A percentile compares a stretch with the other conserved stretches of the same genome.
Evolutionary conservation across 1,140 invertebrate species (phyloP).

Genomic region (Sweltsa coloradensis): DNA sequence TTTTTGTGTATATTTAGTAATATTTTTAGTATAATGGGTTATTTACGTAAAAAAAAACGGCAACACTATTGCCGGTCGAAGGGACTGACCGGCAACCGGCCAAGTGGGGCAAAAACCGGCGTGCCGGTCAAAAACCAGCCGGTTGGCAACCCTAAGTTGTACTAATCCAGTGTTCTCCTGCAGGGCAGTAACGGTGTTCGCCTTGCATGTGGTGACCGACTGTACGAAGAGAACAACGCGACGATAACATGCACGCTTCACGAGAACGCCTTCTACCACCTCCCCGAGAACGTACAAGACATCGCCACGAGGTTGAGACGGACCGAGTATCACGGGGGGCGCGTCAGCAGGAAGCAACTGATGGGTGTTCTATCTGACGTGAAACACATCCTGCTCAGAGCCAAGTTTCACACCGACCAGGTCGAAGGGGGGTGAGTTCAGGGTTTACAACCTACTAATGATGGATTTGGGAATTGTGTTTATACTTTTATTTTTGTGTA

Average conservation of each 20-base stretch:
- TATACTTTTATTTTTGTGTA: background rate
- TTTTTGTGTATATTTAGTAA: too few species aligned
- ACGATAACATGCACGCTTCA: slow-evolving; percentile 46
- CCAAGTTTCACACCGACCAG: slow-evolving; percentile 89
- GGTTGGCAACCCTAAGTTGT: too few species aligned
- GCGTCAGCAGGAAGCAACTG: slow-evolving; percentile 63
- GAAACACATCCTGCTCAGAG: slow-evolving; percentile 68
- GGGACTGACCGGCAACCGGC: too few species aligned
- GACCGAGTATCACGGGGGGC: slow-evolving; percentile 44
- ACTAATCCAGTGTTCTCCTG: slow-evolving; percentile 9
- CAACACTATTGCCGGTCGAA: too few species aligned
- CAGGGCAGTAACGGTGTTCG: slow-evolving; percentile 50
- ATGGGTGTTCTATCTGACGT: slow-evolving; percentile 73
- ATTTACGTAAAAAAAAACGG: too few species aligned
- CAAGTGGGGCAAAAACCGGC: too few species aligned
- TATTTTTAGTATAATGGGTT: too few species aligned
- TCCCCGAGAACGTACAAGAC: slow-evolving; percentile 43
- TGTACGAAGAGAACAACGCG: slow-evolving; percentile 41
- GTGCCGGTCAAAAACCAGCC: too few species aligned
- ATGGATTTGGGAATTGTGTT: too few species aligned
- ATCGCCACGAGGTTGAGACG: slow-evolving; percentile 37
- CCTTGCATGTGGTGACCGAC: slow-evolving; percentile 57
- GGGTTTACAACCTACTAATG: too few species aligned
- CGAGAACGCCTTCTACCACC: slow-evolving; percentile 66
- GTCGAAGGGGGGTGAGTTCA: slow-evolving; percentile 59